A percentile compares a stretch with the other conserved stretches of the same genome.
These are phyloP conservation scores for Pandion haliaetus DNA, from an alignment of 2,113 vertebrate genomes.

Conservation along the genomic window DNA sequence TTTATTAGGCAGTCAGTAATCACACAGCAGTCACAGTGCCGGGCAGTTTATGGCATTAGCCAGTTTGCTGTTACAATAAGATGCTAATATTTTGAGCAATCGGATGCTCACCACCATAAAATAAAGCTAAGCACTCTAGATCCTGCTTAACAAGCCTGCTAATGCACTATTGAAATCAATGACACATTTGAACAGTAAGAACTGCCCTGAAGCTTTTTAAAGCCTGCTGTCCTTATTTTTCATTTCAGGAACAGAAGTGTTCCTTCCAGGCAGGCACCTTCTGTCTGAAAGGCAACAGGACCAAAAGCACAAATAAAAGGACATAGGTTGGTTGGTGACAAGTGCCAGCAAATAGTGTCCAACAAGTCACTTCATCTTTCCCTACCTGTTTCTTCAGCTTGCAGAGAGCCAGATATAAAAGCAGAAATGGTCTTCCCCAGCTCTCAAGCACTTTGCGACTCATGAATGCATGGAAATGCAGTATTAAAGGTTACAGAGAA, in stretches of 20 bases:
- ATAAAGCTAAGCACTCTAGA: slow-evolving; percentile 16
- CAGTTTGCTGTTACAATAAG: not conserved
- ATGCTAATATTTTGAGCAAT: slow-evolving; percentile 15
- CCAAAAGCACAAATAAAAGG: not conserved
- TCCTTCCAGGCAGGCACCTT: not conserved
- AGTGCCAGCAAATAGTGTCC: not conserved
- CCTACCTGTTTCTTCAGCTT: not conserved
- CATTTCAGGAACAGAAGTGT: not conserved
- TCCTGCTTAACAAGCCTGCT: slow-evolving; percentile 41
- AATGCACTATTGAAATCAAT: slow-evolving; percentile 44
- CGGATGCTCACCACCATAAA: not conserved
- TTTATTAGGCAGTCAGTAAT: not conserved
- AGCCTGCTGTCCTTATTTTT: slow-evolving; percentile 30
- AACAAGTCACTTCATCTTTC: not conserved
- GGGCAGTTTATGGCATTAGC: not conserved
- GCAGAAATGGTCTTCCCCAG: not conserved
- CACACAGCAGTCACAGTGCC: not conserved
- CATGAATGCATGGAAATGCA: not conserved
- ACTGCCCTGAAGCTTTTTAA: slow-evolving; percentile 32
- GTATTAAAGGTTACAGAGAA: not conserved
- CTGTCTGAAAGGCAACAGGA: not conserved
- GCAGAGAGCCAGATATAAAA: not conserved
- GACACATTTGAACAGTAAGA: slow-evolving; percentile 39
- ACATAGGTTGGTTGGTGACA: not conserved
- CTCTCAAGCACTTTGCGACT: fast-evolving